Conservation (phyloP, 2,113 vertebrate species). For the Corvus moneduloides region DNA sequence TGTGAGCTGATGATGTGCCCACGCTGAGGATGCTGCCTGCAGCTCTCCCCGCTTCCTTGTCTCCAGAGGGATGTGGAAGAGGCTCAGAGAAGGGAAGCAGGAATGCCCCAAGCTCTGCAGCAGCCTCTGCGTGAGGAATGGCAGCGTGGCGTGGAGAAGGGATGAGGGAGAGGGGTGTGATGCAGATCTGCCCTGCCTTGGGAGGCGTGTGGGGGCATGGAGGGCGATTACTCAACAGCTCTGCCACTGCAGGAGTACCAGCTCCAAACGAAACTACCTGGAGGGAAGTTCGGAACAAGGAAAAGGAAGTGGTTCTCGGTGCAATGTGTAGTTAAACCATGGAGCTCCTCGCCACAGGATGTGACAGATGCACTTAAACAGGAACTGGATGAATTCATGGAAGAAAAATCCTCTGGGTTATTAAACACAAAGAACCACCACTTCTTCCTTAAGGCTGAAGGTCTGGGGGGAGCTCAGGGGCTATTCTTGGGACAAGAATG, state of each 20-base stretch:
- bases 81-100: not conserved
- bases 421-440: slow-evolving; percentile 3
- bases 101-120: not conserved
- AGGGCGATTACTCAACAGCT: not conserved
- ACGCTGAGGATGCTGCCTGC: not conserved
- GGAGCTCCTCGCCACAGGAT: slow-evolving; percentile 40
- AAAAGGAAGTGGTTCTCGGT: slow-evolving; percentile 35
- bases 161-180: not conserved
- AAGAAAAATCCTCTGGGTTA: slow-evolving; percentile 45
- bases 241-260: not conserved
- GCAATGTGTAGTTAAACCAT: not conserved
- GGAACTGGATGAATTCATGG: slow-evolving; percentile 55
- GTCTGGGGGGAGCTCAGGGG: not conserved
- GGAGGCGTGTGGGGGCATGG: not conserved
- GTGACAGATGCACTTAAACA: slow-evolving; percentile 35
- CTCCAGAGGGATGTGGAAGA: not conserved
- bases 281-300: not conserved
- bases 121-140: not conserved
- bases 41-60: fast-evolving
- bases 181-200: not conserved
- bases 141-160: not conserved
- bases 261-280: not conserved
- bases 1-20: not conserved
- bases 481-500: not conserved
- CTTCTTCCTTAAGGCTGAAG: not conserved